These are phyloP conservation scores for Lasioglossum zephyrum DNA, from an alignment of 2,888 invertebrate genomes.

Conservation along the genomic window DNA sequence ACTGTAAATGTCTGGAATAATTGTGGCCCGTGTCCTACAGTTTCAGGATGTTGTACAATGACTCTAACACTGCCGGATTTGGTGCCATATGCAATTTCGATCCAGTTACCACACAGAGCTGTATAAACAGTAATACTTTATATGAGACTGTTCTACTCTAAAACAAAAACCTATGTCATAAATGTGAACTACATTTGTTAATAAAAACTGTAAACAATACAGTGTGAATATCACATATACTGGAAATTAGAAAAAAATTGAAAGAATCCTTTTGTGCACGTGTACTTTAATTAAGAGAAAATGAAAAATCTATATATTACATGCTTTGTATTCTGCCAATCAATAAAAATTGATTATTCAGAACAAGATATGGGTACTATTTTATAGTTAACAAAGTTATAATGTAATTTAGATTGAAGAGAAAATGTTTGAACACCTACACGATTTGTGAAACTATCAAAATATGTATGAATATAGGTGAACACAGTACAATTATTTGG, in stretches of 20 bases:
- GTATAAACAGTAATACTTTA: conserved; percentile 52
- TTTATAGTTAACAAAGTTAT: not conserved
- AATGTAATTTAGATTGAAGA: conserved; percentile 11
- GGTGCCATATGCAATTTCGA: conserved; percentile 99
- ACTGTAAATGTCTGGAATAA: conserved; percentile 99
- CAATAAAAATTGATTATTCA: conserved; percentile 22
- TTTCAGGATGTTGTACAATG: conserved; percentile 99
- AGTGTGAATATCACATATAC: conserved; percentile 34
- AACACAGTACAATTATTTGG: conserved; percentile 19
- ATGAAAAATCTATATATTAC: conserved; percentile 31
- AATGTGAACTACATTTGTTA: conserved; percentile 33
- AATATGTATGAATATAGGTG: conserved; percentile 26
- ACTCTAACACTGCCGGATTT: conserved; percentile 97
- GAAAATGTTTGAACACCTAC: conserved; percentile 7
- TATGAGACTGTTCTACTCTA: not conserved
- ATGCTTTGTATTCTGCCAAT: conserved; percentile 57
- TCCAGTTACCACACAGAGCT: conserved; percentile 99
- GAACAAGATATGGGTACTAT: not conserved
- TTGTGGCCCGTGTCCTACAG: conserved; percentile 99
- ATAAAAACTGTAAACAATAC: conserved; percentile 37
- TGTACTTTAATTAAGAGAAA: conserved; percentile 38
- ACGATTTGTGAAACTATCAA: conserved; percentile 6
- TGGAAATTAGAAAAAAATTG: conserved; percentile 22
- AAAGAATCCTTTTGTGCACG: conserved; percentile 21
- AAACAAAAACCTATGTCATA: not conserved